Percentiles rank a stretch among this genome's conserved stretches.
phyloP scores from a whole-genome alignment of 1,140 invertebrate species.

The Drosophila parabipectinata region DNA sequence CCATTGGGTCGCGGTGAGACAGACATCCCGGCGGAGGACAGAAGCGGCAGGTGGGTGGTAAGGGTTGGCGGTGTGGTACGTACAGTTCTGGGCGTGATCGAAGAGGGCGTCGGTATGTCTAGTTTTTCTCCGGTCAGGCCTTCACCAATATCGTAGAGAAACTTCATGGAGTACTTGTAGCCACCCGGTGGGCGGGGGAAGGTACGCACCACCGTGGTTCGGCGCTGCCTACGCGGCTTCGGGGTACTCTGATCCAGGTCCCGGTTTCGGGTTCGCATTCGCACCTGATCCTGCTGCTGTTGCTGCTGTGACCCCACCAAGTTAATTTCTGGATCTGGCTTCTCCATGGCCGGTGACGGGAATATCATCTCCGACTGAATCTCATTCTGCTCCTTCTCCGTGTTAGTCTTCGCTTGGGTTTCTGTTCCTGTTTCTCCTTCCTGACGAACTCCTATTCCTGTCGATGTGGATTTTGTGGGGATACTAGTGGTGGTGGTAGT shows the following conservation, averaged over 20 bases:
- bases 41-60: slow-evolving; percentile 20
- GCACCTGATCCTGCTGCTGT: neutral
- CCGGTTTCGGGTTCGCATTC: slow-evolving; percentile 1
- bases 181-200: slow-evolving; percentile 65
- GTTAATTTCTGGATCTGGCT: neutral
- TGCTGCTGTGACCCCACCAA: neutral
- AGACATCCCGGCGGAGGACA: slow-evolving; percentile 12
- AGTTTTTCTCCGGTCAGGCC: slow-evolving; percentile 55
- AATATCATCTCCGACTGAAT: neutral
- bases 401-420: neutral
- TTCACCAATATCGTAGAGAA: slow-evolving; percentile 62
- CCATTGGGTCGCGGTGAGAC: slow-evolving; percentile 13
- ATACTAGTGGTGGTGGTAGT: slow-evolving; percentile 14
- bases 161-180: slow-evolving; percentile 71
- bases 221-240: slow-evolving; percentile 21
- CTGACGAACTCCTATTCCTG: neutral
- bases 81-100: slow-evolving; percentile 59
- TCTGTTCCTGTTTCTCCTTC: neutral
- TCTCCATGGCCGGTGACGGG: neutral
- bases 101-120: slow-evolving; percentile 59
- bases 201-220: slow-evolving; percentile 33
- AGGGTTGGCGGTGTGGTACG: slow-evolving; percentile 43
- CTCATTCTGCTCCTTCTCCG: neutral
- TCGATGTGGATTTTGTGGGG: slow-evolving; percentile 8
- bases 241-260: slow-evolving; percentile 13